Evolutionary conservation across 2,113 vertebrate genomes (phyloP).

Genomic region (Podarcis muralis): DNA sequence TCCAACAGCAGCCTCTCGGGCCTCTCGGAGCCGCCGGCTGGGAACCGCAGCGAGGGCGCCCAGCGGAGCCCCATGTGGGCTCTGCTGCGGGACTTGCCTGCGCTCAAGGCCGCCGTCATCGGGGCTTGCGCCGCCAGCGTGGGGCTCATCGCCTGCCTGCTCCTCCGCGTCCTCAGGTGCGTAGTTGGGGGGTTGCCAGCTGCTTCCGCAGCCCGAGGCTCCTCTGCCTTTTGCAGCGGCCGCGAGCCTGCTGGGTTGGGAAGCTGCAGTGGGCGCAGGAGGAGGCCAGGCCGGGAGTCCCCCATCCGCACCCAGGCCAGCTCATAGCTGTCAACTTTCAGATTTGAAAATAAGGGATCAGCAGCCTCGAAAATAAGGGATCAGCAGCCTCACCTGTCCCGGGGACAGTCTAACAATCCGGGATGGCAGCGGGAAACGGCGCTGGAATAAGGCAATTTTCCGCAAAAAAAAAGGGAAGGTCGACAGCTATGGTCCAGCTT

Average conservation of each 20-base stretch:
- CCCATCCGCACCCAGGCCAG: no score
- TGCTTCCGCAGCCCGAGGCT: accelerated
- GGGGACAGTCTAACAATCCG: no score
- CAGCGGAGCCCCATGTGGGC: conserved; percentile 75
- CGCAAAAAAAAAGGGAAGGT: no score
- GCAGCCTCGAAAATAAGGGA: no score
- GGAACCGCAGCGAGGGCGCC: conserved; percentile 61
- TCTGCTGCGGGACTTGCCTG: conserved; percentile 83
- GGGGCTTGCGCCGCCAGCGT: conserved; percentile 84
- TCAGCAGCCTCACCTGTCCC: no score
- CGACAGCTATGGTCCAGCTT: no score
- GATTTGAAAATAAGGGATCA: no score
- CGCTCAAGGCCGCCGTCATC: conserved; percentile 87
- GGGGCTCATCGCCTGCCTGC: conserved; percentile 84
- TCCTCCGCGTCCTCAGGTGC: conserved; percentile 90
- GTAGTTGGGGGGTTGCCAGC: background rate
- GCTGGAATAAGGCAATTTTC: no score
- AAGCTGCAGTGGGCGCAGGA: no score
- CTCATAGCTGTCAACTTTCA: no score
- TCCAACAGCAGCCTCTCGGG: background rate
- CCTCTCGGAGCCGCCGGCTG: background rate
- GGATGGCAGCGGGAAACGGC: no score
- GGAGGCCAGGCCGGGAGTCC: background rate
- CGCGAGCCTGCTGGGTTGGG: background rate
- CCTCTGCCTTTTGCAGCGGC: background rate